Base-by-base conservation (phyloP, 2,888 invertebrate species). In the Drepanosiphum platanoidis region DNA sequence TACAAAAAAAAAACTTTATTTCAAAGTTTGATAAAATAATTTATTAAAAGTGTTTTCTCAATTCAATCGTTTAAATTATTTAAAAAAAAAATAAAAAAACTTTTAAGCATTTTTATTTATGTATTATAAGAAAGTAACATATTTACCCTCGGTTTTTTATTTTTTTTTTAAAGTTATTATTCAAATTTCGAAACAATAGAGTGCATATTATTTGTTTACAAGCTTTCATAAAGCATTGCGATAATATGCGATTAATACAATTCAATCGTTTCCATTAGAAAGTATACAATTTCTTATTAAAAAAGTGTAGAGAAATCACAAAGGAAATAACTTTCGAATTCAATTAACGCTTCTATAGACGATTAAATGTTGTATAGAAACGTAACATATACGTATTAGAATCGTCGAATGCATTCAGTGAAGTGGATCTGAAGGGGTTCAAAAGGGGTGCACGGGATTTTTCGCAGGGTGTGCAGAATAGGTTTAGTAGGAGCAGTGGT, bases 1-100 rank as follows among this genome's bases (percentile, higher is more conserved):
- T 22, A 39, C 30, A 66, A 78, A 78, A 78, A 39, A 39, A 66
- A 78, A 78, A 78, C 30, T 64, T 61, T 22, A 64, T 32, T 22
- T 78, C n/a, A 7, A 42, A 42, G 64, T 42, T 39, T 30, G 39
- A 78, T 39, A 30, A 42, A 66, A 64, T 78, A 30, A 42, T 32
- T 78, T 78, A 78, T 78, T 77, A 30, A 15, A 58, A 77, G n/a
- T 27, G 36, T 32, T 15, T 34, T 68, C 7, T 68, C 18, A 15
- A 66, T 11, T 32, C 15, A 15, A 0, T 32, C 66, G 4, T 32
- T 32, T 15, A 32, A 66, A 66, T 66, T 32, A 1, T 32, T 30
- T 4, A 58, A 18, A 22, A 58, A 58, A 58, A 58, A 58, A 58
- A 58, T 58, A 58, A 61, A 1, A 61, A 61, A 61, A 52, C 18